Conservation (phyloP, 1,140 invertebrate species). For the Conus ventricosus region DNA sequence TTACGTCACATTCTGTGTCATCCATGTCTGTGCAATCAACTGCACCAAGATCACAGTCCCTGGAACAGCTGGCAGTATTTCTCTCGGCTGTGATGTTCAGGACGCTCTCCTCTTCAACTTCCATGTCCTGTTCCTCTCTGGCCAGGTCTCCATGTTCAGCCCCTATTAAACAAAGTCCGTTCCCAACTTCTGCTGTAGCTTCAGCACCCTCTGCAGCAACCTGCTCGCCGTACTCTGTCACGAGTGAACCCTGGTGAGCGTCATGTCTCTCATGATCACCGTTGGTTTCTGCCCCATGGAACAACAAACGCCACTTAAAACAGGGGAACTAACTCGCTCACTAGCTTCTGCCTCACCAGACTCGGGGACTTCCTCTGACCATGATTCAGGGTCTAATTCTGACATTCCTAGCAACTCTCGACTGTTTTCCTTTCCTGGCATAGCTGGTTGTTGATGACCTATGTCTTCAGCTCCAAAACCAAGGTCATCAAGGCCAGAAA, state of each 20-base stretch:
- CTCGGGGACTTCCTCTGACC: not conserved
- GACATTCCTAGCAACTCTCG: not conserved
- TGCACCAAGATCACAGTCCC: not conserved
- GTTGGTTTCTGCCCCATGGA: not conserved
- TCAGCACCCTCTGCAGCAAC: not conserved
- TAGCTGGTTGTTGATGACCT: not conserved
- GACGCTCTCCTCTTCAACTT: not conserved
- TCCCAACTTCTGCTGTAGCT: not conserved
- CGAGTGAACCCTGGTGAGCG: too few relatives aligned
- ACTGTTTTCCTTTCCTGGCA: not conserved
- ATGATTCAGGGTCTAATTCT: not conserved
- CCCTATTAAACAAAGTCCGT: not conserved
- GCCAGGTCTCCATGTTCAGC: not conserved
- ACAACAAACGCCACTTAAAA: too few relatives aligned
- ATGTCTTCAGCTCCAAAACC: not conserved
- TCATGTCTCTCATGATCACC: not conserved
- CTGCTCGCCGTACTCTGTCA: too few relatives aligned
- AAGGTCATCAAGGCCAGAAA: not conserved
- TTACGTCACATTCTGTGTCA: not conserved
- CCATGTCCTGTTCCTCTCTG: slow-evolving; percentile 4
- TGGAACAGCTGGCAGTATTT: not conserved
- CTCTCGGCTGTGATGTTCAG: not conserved
- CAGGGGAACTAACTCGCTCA: not conserved
- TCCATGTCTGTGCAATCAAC: not conserved
- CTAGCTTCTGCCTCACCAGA: not conserved